phyloP scores from a whole-genome alignment of 30 jellyfish, hydroid and myxozoan genomes.

The Aurelia sp. region DNA sequence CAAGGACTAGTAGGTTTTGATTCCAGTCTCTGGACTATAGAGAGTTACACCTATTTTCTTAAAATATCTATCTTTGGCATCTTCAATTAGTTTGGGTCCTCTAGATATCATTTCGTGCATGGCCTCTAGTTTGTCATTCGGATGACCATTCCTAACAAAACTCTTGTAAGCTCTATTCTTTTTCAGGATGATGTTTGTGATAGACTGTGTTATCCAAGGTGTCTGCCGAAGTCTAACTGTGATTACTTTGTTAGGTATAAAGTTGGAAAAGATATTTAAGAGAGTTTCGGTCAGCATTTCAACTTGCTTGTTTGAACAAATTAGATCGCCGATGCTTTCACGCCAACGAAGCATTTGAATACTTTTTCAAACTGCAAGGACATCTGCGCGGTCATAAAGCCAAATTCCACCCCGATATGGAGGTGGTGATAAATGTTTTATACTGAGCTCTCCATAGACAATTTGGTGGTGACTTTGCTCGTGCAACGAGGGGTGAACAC shows the following conservation, averaged over 20 bases:
- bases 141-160: constrained; percentile 49
- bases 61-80: constrained; percentile 29
- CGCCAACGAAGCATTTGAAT: constrained; percentile 27
- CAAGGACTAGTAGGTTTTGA: constrained; percentile 45
- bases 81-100: not conserved
- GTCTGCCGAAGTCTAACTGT: too few relatives aligned
- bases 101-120: constrained; percentile 15
- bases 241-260: too few relatives aligned
- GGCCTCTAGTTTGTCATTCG: constrained; percentile 35
- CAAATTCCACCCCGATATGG: constrained; percentile 32
- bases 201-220: constrained; percentile 65
- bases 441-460: constrained; percentile 13
- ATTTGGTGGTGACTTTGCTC: constrained; percentile 22
- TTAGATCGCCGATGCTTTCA: not conserved
- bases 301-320: constrained; percentile 47
- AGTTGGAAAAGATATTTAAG: constrained; percentile 42
- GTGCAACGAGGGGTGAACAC: too few relatives aligned
- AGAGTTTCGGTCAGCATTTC: constrained; percentile 31
- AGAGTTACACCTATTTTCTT: constrained; percentile 39
- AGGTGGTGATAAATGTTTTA: constrained; percentile 41
- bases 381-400: constrained; percentile 38
- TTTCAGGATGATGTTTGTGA: constrained; percentile 40
- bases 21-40: constrained; percentile 30
- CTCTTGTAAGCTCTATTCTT: constrained; percentile 34
- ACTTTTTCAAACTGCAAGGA: constrained; percentile 15